Percentiles rank a stretch among this genome's conserved stretches.
Conservation (phyloP, 2,797 vertebrate genomes). For the Chiroxiphia lanceolata region DNA sequence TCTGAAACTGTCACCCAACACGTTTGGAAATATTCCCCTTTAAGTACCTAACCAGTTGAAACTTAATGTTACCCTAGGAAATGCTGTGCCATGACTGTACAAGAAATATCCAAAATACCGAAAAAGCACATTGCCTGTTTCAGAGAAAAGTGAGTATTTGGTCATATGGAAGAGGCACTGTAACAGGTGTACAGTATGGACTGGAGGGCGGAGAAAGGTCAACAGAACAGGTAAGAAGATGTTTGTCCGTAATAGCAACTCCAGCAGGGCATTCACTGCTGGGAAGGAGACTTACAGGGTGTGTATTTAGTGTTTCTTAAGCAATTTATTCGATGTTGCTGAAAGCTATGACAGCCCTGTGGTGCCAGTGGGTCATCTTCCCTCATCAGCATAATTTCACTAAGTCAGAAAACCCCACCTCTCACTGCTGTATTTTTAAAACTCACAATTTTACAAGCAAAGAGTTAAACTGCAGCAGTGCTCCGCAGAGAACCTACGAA, state of each 20-base stretch:
- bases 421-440: background rate
- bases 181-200: background rate
- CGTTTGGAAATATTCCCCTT: background rate
- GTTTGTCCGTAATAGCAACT: background rate
- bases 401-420: background rate
- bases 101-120: background rate
- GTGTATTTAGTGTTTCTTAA: slow-evolving; percentile 33
- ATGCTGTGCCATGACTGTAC: background rate
- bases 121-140: background rate
- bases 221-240: background rate
- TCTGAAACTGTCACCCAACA: background rate
- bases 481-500: slow-evolving; percentile 58
- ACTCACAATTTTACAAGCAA: slow-evolving; percentile 38
- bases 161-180: slow-evolving; percentile 53
- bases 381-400: background rate
- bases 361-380: background rate
- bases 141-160: background rate
- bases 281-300: background rate
- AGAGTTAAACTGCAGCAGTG: slow-evolving; percentile 44
- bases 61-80: background rate
- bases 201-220: background rate
- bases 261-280: background rate
- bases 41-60: background rate
- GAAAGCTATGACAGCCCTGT: background rate
- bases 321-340: background rate